Evolutionary conservation across 2,888 invertebrate genomes (phyloP).

Genomic region (Nephrotoma flavescens): DNA sequence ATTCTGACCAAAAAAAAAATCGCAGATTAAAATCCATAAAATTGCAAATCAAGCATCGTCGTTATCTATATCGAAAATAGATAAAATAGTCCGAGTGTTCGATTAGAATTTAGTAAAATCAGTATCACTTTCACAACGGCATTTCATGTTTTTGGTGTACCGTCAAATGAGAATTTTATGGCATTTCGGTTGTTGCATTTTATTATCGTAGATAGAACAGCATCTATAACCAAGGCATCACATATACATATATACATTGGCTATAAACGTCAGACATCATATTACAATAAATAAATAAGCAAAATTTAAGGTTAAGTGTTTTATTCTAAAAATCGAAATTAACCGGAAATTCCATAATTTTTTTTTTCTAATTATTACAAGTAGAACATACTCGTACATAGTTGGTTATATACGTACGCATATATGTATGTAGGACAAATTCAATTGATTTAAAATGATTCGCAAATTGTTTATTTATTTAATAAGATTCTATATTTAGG

Average conservation of each 20-base stretch:
- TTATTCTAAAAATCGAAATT: neutral
- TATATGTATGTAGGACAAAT: neutral
- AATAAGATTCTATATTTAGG: neutral
- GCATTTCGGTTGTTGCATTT: neutral
- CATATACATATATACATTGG: neutral
- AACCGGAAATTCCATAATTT: neutral
- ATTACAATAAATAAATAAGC: neutral
- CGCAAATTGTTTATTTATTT: neutral
- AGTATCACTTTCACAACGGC: neutral
- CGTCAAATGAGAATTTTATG: neutral
- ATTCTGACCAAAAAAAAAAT: neutral
- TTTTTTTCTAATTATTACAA: neutral
- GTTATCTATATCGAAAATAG: neutral
- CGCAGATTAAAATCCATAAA: neutral
- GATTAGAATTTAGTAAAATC: neutral
- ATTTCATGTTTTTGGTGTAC: neutral
- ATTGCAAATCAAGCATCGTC: neutral
- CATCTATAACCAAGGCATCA: neutral
- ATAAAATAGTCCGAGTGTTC: neutral
- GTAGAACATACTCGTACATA: neutral
- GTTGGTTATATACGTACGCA: neutral
- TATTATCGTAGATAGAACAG: neutral
- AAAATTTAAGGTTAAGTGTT: neutral
- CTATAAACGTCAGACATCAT: neutral
- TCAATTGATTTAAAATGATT: neutral